A percentile compares a stretch with the other conserved stretches of the same genome.
Evolutionary conservation across 2,888 invertebrate species (phyloP).

Genomic region (Sminthurides aquaticus): DNA sequence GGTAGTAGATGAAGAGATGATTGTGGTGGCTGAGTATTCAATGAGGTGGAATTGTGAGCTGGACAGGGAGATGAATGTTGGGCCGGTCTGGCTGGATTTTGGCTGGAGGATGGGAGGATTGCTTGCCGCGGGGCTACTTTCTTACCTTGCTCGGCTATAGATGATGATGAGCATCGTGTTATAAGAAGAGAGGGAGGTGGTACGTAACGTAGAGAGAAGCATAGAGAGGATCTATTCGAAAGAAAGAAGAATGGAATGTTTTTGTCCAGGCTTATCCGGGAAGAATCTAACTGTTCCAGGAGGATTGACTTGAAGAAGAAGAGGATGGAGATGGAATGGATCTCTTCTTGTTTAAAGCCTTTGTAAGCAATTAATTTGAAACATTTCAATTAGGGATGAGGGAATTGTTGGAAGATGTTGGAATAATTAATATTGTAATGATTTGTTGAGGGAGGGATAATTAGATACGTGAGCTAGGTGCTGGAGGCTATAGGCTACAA

Average conservation of each 20-base stretch:
- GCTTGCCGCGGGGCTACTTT: background rate
- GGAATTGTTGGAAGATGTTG: background rate
- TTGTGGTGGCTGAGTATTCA: conserved; percentile 3
- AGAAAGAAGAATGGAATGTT: background rate
- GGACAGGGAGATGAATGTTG: conserved; percentile 2
- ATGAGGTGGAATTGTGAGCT: conserved; percentile 4
- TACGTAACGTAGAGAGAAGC: background rate
- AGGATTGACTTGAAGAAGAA: background rate
- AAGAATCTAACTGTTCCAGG: background rate
- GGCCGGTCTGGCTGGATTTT: too few relatives aligned
- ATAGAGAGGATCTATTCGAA: too few relatives aligned
- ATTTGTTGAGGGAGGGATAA: background rate
- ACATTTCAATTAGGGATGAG: background rate
- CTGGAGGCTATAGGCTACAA: background rate
- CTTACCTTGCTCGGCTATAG: background rate
- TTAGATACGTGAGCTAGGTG: background rate
- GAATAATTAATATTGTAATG: background rate
- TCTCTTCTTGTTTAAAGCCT: background rate
- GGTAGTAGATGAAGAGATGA: conserved; percentile 1
- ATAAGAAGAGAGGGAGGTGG: background rate
- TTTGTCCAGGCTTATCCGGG: background rate
- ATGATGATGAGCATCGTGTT: background rate
- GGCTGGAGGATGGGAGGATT: background rate
- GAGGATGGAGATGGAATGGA: background rate
- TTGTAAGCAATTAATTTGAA: conserved; percentile 6